Evolutionary conservation across 2,797 vertebrate species (phyloP).

Genomic region (Spinibarbus caldwelli): DNA sequence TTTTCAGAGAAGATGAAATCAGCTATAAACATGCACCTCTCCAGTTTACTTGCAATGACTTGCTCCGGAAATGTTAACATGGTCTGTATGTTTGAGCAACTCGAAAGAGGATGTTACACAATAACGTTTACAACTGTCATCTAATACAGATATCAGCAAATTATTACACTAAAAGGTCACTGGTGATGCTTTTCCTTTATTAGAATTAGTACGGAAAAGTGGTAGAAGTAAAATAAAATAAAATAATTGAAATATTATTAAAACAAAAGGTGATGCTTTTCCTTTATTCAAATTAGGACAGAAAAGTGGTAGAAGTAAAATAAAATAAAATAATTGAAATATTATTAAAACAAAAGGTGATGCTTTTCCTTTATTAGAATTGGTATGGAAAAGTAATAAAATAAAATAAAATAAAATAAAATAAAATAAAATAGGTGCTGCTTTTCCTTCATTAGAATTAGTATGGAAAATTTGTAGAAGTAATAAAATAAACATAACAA

Average conservation of each 20-base stretch:
- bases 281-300: neutral
- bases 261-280: neutral
- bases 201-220: neutral
- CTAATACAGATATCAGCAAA: neutral
- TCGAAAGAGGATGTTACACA: slow-evolving; percentile 15
- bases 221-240: neutral
- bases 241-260: neutral
- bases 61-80: neutral
- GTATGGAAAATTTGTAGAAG: no score
- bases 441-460: no score
- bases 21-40: neutral
- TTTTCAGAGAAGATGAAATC: slow-evolving; percentile 16
- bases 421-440: neutral
- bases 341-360: neutral
- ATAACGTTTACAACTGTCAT: slow-evolving; percentile 6
- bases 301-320: neutral
- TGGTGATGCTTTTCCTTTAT: neutral
- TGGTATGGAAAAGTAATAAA: neutral
- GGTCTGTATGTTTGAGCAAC: neutral
- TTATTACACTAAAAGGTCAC: neutral
- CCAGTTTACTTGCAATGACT: neutral
- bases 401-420: neutral
- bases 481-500: no score
- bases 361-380: no score
- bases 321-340: no score